Conservation (phyloP, 2,113 vertebrate species). For the Anolis sagrei region DNA sequence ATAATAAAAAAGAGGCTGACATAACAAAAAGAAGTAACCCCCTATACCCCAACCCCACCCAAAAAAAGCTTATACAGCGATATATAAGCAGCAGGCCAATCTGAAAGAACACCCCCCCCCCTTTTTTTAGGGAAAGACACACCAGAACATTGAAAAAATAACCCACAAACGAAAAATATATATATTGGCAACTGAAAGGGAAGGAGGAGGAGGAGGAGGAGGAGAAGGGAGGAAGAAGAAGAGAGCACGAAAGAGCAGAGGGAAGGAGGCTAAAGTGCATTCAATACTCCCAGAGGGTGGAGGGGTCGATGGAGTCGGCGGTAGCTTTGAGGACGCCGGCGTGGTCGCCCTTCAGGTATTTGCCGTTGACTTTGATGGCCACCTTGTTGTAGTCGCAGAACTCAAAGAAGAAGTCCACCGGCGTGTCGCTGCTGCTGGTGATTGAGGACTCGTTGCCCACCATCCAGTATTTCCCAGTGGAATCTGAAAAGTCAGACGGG, state of each 20-base stretch:
- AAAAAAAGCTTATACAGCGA: conserved; percentile 11
- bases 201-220: no score
- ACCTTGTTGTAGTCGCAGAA: conserved; percentile 99
- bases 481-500: conserved; percentile 77
- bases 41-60: background rate
- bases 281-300: conserved; percentile 98
- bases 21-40: conserved; percentile 8
- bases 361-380: conserved; percentile 90
- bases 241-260: background rate
- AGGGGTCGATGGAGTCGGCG: conserved; percentile 86
- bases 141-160: background rate
- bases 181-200: conserved; percentile 1
- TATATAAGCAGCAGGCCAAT: conserved; percentile 51
- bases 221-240: background rate
- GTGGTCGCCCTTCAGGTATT: conserved; percentile 96
- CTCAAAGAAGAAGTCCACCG: conserved; percentile 96
- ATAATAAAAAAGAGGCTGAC: background rate
- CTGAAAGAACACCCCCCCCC: conserved; percentile 51
- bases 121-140: conserved; percentile 45
- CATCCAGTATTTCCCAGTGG: conserved; percentile 98
- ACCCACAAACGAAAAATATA: conserved; percentile 1
- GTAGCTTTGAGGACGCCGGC: conserved; percentile 97
- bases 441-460: conserved; percentile 90
- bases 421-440: conserved; percentile 93
- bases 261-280: conserved; percentile 68